A percentile compares a stretch with the other conserved stretches of the same genome.
These are phyloP conservation scores for Phalacrocorax pelagicus DNA, from an alignment of 2,113 vertebrate species.

Conservation along the genomic window DNA sequence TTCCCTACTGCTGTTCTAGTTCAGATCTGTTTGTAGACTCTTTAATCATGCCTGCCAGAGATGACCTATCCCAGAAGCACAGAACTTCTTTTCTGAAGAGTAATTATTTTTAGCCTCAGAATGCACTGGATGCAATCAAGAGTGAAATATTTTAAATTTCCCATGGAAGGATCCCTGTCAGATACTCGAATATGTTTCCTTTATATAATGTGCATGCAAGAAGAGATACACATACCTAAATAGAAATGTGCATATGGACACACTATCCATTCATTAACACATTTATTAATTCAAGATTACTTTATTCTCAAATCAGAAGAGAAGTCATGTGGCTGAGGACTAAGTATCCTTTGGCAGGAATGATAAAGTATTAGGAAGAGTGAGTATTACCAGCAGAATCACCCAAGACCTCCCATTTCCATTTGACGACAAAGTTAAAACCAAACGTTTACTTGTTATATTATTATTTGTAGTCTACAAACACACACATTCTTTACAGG, in stretches of 20 bases:
- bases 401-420: neutral
- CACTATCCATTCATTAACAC: neutral
- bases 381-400: neutral
- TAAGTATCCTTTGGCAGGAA: conserved; percentile 10
- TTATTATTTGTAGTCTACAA: neutral
- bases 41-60: conserved; percentile 50
- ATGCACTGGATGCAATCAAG: neutral
- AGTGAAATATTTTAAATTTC: conserved; percentile 31
- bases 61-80: conserved; percentile 20
- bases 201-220: neutral
- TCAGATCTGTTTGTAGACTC: neutral
- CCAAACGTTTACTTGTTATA: neutral
- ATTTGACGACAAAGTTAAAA: neutral
- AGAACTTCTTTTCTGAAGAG: neutral
- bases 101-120: conserved; percentile 51
- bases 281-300: neutral
- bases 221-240: neutral
- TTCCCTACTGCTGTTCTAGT: conserved; percentile 15
- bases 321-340: neutral
- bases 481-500: neutral
- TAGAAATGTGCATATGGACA: neutral
- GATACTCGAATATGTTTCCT: neutral
- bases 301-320: neutral
- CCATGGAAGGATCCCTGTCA: neutral
- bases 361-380: neutral